Base-by-base conservation (phyloP, 1,140 invertebrate genomes). In the Bathynomus jamesi region DNA sequence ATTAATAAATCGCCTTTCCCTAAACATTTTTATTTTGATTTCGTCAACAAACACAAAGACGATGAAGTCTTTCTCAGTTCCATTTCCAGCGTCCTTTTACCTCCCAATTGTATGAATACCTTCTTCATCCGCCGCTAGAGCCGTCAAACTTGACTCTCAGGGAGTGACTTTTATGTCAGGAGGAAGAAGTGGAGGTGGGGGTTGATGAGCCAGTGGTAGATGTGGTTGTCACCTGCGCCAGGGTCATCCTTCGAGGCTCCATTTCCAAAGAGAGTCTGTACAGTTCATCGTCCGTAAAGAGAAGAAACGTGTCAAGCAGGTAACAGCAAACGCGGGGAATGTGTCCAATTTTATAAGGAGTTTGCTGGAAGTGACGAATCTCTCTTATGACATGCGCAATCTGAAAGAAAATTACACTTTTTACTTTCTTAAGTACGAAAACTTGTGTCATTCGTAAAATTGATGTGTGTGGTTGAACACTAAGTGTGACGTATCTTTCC, bases 341-440 rank as follows among this genome's bases (percentile, higher is more conserved):
- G 73, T 90, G 86, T 78, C 94, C 91, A 71, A 96, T 95, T 82
- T 93, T 94, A 81, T 96, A 96, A 0, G 91, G 90, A 4, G 92
- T 95, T 82, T 95, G 92, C 80, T 96, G 94, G 81, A 93, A 95
- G 77, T 94, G 90, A 60, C 91, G 86, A 74, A 96, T 94, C 83
- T 96, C 94, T 69, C 93, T 85, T 74, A 96, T 96, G 0, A 96
- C 93, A 80, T 96, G 93, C 30, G 94, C 93, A 81, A 96, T 92
- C 93, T 95, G 82, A 28, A 87, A 86, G 71, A 65, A 61, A 65
- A 71, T 30, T 70, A 30, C 28, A 53, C 27, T 2, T 53, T n/a
- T n/a, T n/a, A n/a, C n/a, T n/a, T n/a, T n/a, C n/a, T n/a, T n/a
- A n/a, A n/a, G n/a, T n/a, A n/a, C n/a, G n/a, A n/a, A n/a, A n/a